Conservation (phyloP, 2,888 invertebrate genomes). For the Caenorhabditis sinica region DNA sequence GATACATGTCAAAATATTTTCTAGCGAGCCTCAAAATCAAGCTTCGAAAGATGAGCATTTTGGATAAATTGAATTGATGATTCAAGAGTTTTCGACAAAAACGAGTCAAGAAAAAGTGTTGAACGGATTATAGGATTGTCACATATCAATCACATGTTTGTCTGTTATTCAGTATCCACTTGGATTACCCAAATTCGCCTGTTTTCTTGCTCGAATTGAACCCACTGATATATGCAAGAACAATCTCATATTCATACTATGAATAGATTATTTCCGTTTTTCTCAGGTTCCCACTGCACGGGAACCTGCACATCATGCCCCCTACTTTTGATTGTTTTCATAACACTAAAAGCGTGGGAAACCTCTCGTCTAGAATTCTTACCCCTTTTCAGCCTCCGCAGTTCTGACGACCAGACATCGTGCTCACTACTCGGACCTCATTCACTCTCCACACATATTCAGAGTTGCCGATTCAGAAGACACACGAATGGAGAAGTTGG, state of each 20-base stretch:
- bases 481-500: slow-evolving; percentile 53
- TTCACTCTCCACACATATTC: slow-evolving; percentile 59
- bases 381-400: slow-evolving; percentile 46
- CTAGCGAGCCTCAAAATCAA: background rate
- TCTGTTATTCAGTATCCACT: background rate
- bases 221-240: slow-evolving; percentile 15
- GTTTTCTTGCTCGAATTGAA: slow-evolving; percentile 1
- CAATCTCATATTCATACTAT: background rate
- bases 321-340: slow-evolving; percentile 31
- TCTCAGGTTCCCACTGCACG: background rate
- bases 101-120: background rate
- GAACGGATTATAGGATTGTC: slow-evolving; percentile 3
- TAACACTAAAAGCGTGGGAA: slow-evolving; percentile 45
- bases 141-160: slow-evolving; percentile 29
- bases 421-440: slow-evolving; percentile 56
- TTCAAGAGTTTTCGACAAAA: slow-evolving; percentile 1
- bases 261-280: background rate
- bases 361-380: slow-evolving; percentile 29
- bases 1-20: background rate
- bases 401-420: slow-evolving; percentile 60
- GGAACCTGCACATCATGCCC: slow-evolving; percentile 2
- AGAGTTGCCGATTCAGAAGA: slow-evolving; percentile 47
- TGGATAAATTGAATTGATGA: slow-evolving; percentile 1
- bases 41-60: slow-evolving; percentile 1
- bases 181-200: background rate